These are phyloP conservation scores for Urocolius indicus DNA, from an alignment of 2,113 vertebrate species.

Conservation along the genomic window DNA sequence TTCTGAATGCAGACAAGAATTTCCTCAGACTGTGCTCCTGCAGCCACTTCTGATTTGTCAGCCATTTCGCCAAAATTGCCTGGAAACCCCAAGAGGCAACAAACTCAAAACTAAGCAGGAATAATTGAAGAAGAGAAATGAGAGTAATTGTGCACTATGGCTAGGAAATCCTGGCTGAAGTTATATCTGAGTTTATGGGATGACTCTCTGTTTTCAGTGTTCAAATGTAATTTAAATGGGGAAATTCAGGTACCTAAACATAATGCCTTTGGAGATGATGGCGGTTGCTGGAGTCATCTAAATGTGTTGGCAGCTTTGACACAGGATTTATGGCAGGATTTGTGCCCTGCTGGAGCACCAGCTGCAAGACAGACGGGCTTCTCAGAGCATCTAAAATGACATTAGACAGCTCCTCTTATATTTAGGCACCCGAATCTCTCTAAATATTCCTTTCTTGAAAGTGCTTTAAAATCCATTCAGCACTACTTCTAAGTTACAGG, in stretches of 20 bases:
- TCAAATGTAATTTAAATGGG: constrained; percentile 39
- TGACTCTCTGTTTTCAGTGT: constrained; percentile 49
- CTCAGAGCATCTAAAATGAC: constrained; percentile 60
- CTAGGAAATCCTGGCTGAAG: constrained; percentile 48
- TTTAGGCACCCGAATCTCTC: constrained; percentile 58
- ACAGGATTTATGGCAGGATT: constrained; percentile 64
- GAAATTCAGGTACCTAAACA: constrained; percentile 58
- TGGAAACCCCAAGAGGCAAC: neutral
- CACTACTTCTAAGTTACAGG: constrained; percentile 19
- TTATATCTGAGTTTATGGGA: constrained; percentile 26
- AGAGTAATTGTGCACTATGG: neutral
- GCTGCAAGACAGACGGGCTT: constrained; percentile 68
- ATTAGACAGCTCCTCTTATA: constrained; percentile 54
- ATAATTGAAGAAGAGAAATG: neutral
- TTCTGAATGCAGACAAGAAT: neutral
- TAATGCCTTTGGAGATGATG: constrained; percentile 17
- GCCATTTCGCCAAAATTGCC: neutral
- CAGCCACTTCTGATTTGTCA: neutral
- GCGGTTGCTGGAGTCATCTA: constrained; percentile 52
- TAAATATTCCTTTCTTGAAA: constrained; percentile 59
- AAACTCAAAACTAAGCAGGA: neutral
- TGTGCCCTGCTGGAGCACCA: constrained; percentile 69
- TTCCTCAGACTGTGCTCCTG: neutral
- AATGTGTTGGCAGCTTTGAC: constrained; percentile 67
- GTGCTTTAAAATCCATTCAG: constrained; percentile 33